Evolutionary conservation across 2,797 vertebrate genomes (phyloP), one percentile per base, ranked within the genome.

Genomic region (Enteromius thamalakanensis): DNA sequence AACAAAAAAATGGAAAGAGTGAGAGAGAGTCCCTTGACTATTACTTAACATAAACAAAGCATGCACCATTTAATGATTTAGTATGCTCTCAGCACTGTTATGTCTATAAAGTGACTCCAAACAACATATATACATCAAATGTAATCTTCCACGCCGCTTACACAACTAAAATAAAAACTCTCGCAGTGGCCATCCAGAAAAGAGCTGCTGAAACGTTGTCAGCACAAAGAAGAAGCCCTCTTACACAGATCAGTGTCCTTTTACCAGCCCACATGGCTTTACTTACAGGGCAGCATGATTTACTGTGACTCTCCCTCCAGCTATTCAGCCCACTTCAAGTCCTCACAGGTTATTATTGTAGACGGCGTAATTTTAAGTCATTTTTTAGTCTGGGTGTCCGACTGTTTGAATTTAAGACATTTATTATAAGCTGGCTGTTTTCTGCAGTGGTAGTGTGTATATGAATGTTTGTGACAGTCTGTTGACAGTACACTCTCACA

Each of bases 321-420:
- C 45, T 79, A 45, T 71, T 42, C 7, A 23, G 1, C 19, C 19
- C 62, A 82, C 26, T 65, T 72, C 76, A 82, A 69, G 81, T 74
- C 76, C 70, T 45, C 15, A 79, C 83, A 81, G 49, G 76, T 83
- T 79, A 79, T 88, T 85, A 76, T 55, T 70, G 58, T 72, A 82
- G 37, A 51, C 9, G 5, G 34, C 60, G 29, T 67, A 5, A 82
- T 75, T 65, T 74, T 34, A 53, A 40, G 21, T 74, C 65, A 60
- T 81, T 58, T 72, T 86, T 70, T 58, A 74, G 80, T 81, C 78
- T 67, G 62, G 40, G n/a, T 69, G 53, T 79, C 80, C 71, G 65
- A 81, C 78, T 64, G 79, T 58, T 87, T 72, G 58, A 72, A 34
- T 69, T 77, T 10, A 60, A 79, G 80, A 65, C 79, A 75, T 81